Base-by-base conservation (phyloP, 2,113 vertebrate species). In the Asarcornis scutulata region DNA sequence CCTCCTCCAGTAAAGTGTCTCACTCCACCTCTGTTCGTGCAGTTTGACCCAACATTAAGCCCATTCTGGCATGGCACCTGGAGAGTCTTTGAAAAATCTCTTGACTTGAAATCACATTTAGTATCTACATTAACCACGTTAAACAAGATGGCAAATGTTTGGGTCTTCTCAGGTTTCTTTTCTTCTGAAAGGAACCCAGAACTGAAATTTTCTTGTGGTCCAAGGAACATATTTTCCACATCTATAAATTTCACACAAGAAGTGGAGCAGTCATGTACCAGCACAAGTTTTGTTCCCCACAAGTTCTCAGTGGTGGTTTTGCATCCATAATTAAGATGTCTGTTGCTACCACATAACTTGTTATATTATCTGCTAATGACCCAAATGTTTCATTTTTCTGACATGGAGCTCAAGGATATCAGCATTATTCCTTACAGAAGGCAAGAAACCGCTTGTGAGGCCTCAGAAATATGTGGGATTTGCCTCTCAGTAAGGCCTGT, bases 391-490 rank as follows among this genome's bases (percentile, higher is more conserved):
- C 29, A 31, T 93, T 80, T 82, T 85, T 73, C 75, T 79, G 69
- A 56, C 22, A 52, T 3, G 10, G 53, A 88, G 77, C 63, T 40
- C 55, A 88, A 88, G 20, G 53, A 48, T 62, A 81, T 34, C 25
- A 77, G 40, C 44, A 36, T 73, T 72, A 73, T 67, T 87, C 63
- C 36, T 53, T 42, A 40, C 4, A 11, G 29, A 53, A 36, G 58
- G 2, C 29, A 34, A 1, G 3, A 84, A 80, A 27, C 21, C 2
- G 0, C 1, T 0, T 36, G n/a, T 77, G 36, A 42, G 48, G 66
- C 22, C 55, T 73, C 48, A 67, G 53, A 91, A 91, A 48, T 85
- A 40, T 8, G 18, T 59, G 66, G 14, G n/a, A n/a, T 86, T 82
- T 72, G 17, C 52, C 17, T 72, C 29, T 76, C 31, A 77, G 22